These are phyloP conservation scores for Microtus richardsoni DNA, from an alignment of 2,113 vertebrate genomes.

Conservation along the genomic window DNA sequence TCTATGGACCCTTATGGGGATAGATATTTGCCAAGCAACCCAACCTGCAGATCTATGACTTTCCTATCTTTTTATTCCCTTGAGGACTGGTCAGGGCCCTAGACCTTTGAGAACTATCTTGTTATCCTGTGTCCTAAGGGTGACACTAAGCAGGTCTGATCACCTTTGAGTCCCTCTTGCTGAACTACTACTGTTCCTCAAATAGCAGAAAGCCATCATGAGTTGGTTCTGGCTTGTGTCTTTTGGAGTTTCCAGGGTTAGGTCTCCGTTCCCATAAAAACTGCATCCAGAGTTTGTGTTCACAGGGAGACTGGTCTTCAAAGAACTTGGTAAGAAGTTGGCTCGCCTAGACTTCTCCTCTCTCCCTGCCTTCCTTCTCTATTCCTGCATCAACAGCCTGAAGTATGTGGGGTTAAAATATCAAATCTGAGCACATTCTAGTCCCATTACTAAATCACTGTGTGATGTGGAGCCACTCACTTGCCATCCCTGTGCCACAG, in stretches of 20 bases:
- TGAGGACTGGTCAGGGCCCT: background rate
- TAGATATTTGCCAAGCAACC: background rate
- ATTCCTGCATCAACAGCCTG: background rate
- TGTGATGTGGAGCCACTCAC: background rate
- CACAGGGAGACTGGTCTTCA: background rate
- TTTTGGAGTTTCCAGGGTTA: background rate
- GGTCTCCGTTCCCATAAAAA: background rate
- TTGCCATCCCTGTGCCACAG: background rate
- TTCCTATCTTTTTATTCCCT: slow-evolving; percentile 40
- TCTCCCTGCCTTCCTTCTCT: background rate
- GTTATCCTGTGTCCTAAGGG: background rate
- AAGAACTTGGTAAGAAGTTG: background rate
- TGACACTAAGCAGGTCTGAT: background rate
- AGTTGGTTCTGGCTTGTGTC: slow-evolving; percentile 14
- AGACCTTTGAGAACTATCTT: slow-evolving; percentile 7
- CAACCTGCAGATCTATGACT: background rate
- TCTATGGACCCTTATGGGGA: background rate
- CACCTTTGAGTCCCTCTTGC: background rate
- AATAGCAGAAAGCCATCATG: background rate
- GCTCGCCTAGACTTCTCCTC: background rate
- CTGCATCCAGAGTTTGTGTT: background rate
- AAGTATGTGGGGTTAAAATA: background rate
- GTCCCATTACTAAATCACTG: background rate
- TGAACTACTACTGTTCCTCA: background rate
- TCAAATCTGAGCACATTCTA: background rate